These are phyloP conservation scores for Diloba caeruleocephala DNA, from an alignment of 2,888 invertebrate genomes.

Conservation along the genomic window DNA sequence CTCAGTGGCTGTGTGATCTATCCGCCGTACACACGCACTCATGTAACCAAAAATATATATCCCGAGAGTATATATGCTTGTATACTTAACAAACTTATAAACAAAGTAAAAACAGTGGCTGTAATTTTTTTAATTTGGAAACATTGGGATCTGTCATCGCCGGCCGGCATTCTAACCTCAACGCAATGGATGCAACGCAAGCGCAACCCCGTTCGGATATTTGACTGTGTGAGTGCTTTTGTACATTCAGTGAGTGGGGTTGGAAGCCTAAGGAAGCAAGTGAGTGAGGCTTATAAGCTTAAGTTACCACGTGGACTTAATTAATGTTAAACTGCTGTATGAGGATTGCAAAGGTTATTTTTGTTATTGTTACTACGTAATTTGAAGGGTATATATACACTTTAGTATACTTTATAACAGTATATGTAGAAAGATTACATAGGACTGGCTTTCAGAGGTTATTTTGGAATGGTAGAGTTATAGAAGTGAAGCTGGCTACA, in stretches of 20 bases:
- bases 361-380: slow-evolving; percentile 33
- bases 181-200: slow-evolving; percentile 71
- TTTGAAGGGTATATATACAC: not conserved
- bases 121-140: slow-evolving; percentile 25
- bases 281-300: slow-evolving; percentile 69
- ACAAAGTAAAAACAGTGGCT: slow-evolving; percentile 25
- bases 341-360: slow-evolving; percentile 1
- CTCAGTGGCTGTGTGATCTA: slow-evolving; percentile 87
- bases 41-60: slow-evolving; percentile 65
- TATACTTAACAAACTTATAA: slow-evolving; percentile 16
- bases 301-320: slow-evolving; percentile 25
- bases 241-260: slow-evolving; percentile 70
- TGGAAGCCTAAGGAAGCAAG: slow-evolving; percentile 71
- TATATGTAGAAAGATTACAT: not conserved
- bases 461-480: slow-evolving; percentile 43
- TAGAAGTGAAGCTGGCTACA: slow-evolving; percentile 31
- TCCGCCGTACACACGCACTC: slow-evolving; percentile 85
- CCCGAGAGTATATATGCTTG: slow-evolving; percentile 25
- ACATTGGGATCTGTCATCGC: slow-evolving; percentile 55
- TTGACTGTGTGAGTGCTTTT: slow-evolving; percentile 83
- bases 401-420: not conserved
- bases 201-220: slow-evolving; percentile 69
- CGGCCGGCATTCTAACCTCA: slow-evolving; percentile 69
- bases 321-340: slow-evolving; percentile 7
- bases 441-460: slow-evolving; percentile 14